phyloP scores from a whole-genome alignment of 1,140 invertebrate genomes.

The Bombus terrestris region DNA sequence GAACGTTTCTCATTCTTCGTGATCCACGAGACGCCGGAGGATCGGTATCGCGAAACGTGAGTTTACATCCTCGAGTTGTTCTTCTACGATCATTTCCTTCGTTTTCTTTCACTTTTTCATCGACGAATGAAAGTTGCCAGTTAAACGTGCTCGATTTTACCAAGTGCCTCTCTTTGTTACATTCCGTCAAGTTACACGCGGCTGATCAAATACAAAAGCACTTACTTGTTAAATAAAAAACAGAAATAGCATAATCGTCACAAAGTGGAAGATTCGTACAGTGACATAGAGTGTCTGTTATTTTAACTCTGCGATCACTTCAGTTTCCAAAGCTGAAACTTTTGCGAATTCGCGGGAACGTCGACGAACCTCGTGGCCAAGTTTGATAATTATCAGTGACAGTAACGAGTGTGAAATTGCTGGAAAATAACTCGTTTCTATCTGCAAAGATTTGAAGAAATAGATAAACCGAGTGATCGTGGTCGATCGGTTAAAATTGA shows the following conservation, averaged over 20 bases:
- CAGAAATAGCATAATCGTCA: not conserved
- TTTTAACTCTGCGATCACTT: not conserved
- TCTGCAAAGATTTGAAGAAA: no score
- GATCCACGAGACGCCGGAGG: not conserved
- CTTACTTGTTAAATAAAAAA: not conserved
- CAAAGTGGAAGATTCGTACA: not conserved
- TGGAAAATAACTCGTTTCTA: not conserved
- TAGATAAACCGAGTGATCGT: not conserved
- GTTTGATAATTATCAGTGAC: not conserved
- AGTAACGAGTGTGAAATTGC: not conserved
- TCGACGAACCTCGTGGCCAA: not conserved
- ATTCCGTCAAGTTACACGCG: not conserved
- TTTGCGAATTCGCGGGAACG: not conserved
- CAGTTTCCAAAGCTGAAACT: not conserved
- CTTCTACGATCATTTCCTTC: not conserved
- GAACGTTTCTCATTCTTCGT: slow-evolving; percentile 1
- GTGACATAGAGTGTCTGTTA: not conserved
- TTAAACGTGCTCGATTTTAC: not conserved
- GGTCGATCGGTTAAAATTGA: not conserved
- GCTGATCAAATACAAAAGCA: not conserved
- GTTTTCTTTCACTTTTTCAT: not conserved
- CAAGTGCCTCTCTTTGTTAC: slow-evolving; percentile 9
- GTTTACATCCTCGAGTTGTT: not conserved
- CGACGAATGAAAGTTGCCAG: not conserved
- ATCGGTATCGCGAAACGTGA: not conserved